Evolutionary conservation across 92 coral and sea anemone species (phyloP).

Genomic region (Diadumene lineata): DNA sequence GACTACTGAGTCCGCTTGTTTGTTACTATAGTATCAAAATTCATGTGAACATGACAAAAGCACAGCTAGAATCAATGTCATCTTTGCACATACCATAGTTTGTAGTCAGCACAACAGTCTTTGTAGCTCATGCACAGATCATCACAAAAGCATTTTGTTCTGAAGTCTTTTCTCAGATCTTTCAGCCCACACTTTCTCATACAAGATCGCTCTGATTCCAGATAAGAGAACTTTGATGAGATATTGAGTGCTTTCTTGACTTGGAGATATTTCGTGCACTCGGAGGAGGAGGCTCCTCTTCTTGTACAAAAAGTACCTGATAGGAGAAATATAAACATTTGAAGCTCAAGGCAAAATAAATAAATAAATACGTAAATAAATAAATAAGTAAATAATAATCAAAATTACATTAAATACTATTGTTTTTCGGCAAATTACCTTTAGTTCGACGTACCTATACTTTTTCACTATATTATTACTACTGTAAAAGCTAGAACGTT

Average conservation of each 20-base stretch:
- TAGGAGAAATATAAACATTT: not conserved
- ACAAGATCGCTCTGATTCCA: not conserved
- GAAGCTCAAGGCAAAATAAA: no score
- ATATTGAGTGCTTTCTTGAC: slow-evolving; percentile 2
- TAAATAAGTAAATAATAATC: no score
- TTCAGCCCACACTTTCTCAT: not conserved
- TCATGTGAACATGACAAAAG: no score
- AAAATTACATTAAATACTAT: no score
- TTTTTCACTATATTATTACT: no score
- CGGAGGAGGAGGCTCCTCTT: not conserved
- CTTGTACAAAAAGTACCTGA: not conserved
- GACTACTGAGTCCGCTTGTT: no score
- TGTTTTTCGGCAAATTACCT: no score
- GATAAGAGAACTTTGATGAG: not conserved
- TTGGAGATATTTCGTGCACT: not conserved
- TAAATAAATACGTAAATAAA: no score
- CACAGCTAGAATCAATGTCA: no score
- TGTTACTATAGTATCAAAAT: no score
- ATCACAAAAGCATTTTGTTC: slow-evolving; percentile 12
- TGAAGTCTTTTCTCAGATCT: not conserved
- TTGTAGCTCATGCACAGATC: not conserved
- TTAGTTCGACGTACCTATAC: no score
- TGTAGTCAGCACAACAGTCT: slow-evolving; percentile 17
- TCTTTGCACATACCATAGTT: slow-evolving; percentile 9
- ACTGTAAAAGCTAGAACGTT: no score